phyloP scores from a whole-genome alignment of 2,113 vertebrate species.

The Carettochelys insculpta region DNA sequence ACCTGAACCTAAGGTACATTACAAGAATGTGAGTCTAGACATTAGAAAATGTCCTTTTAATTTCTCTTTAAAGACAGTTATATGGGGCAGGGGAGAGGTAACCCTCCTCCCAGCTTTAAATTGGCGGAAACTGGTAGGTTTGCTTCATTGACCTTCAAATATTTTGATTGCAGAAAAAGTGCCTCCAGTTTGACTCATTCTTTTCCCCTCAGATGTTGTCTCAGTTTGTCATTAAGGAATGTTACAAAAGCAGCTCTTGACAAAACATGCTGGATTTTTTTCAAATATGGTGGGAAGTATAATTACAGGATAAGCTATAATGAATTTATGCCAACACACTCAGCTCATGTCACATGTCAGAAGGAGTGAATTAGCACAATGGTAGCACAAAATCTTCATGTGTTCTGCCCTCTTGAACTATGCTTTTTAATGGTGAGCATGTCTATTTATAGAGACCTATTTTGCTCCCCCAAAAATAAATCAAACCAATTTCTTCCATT shows the following conservation, averaged over 20 bases:
- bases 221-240: neutral
- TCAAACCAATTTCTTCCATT: neutral
- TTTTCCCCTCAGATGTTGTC: neutral
- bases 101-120: neutral
- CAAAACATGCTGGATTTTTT: neutral
- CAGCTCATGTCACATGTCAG: neutral
- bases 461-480: neutral
- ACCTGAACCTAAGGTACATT: neutral
- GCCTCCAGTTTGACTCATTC: neutral
- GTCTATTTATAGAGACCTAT: neutral
- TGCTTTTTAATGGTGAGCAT: neutral
- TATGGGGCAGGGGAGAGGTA: neutral
- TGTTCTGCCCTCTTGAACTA: neutral
- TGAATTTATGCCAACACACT: neutral
- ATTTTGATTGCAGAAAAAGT: neutral
- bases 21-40: neutral
- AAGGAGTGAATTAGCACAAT: neutral
- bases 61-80: neutral
- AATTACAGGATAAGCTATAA: conserved; percentile 1
- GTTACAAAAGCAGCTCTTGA: neutral
- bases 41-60: neutral
- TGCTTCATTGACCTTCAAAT: neutral
- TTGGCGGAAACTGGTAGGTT: neutral
- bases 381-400: neutral
- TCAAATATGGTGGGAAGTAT: neutral